phyloP scores from a whole-genome alignment of 1,140 invertebrate genomes.

The Myzus persicae region DNA sequence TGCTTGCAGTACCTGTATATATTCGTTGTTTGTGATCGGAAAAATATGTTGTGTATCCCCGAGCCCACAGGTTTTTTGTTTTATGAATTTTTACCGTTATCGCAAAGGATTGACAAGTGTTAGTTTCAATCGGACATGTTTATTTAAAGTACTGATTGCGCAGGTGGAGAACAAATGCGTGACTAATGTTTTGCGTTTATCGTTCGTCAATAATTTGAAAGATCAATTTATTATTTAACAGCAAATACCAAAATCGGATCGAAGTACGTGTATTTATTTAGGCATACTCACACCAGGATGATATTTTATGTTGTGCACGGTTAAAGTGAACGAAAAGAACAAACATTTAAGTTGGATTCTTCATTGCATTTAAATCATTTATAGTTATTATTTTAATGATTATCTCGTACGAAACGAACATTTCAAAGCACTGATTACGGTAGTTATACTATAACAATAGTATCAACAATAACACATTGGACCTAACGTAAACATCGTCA shows the following conservation, averaged over 20 bases:
- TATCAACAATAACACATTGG: background rate
- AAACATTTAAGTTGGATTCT: background rate
- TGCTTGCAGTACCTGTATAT: background rate
- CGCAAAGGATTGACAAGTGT: background rate
- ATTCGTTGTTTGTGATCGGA: background rate
- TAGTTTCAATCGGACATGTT: background rate
- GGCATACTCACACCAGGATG: too few relatives aligned
- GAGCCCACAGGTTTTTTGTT: background rate
- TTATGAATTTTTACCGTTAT: background rate
- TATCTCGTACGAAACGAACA: background rate
- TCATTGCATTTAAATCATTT: too few relatives aligned
- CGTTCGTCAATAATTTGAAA: background rate
- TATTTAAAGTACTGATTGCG: background rate
- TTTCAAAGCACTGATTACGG: background rate
- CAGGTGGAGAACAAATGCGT: background rate
- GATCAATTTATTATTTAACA: background rate
- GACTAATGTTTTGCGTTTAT: background rate
- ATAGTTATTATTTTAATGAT: background rate
- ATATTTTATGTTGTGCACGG: too few relatives aligned
- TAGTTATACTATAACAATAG: background rate
- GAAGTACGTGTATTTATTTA: background rate
- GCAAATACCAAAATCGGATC: background rate
- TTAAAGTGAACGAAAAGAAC: background rate
- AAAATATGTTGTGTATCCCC: background rate
- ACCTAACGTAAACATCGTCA: background rate